These are phyloP conservation scores for Zoanthus sociatus DNA, from an alignment of 92 coral and sea anemone species.

Conservation along the genomic window DNA sequence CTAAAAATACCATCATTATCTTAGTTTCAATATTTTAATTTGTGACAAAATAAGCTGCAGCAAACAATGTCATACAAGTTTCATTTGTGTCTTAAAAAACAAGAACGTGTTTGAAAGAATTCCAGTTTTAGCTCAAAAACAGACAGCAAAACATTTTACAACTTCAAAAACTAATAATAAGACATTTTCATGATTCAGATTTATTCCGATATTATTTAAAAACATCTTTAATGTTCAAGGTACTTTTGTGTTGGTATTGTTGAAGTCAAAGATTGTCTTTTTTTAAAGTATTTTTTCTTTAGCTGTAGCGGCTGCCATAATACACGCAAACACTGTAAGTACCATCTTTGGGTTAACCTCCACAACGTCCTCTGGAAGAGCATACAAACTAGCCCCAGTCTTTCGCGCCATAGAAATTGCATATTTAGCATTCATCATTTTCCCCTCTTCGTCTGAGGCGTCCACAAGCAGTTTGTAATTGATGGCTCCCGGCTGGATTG, in stretches of 20 bases:
- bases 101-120: too few species aligned
- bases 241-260: too few species aligned
- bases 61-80: not conserved
- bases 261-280: not conserved
- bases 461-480: conserved; percentile 71
- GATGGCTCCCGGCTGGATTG: conserved; percentile 86
- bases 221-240: too few species aligned
- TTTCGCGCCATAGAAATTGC: conserved; percentile 98
- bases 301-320: conserved; percentile 78
- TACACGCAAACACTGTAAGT: conserved; percentile 95
- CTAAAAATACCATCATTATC: not conserved
- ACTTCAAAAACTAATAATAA: too few species aligned
- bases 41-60: not conserved
- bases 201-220: too few species aligned
- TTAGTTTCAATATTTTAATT: not conserved
- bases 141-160: too few species aligned
- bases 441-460: conserved; percentile 72
- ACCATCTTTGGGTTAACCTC: conserved; percentile 98
- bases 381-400: conserved; percentile 91
- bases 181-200: too few species aligned
- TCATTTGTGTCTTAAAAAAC: not conserved
- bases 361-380: conserved; percentile 95
- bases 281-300: not conserved
- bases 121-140: too few species aligned
- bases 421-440: conserved; percentile 90